Conservation (phyloP, 2,888 invertebrate species). For the Matsumyia berberina region DNA sequence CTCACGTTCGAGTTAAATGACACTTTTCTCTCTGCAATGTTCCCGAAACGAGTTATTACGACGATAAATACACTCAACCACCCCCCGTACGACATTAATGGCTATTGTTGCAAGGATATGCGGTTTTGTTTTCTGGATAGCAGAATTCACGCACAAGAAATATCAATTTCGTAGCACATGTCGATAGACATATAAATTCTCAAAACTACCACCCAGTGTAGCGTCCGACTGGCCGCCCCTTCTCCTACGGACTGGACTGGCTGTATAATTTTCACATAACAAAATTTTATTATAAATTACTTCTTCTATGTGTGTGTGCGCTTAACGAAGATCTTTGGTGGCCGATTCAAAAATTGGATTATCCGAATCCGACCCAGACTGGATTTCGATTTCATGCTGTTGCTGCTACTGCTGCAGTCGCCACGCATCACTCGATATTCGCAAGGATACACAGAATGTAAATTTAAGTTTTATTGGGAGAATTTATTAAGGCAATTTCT, state of each 20-base stretch:
- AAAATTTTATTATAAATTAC: conserved; percentile 64
- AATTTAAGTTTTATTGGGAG: conserved; percentile 71
- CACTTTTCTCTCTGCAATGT: conserved; percentile 11
- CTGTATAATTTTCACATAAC: conserved; percentile 75
- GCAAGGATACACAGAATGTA: conserved; percentile 61
- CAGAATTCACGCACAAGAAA: conserved; percentile 64
- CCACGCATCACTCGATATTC: conserved; percentile 27
- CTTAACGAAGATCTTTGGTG: conserved; percentile 13
- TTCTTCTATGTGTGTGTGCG: conserved; percentile 1
- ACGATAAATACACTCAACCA: conserved; percentile 61
- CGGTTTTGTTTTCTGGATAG: conserved; percentile 45
- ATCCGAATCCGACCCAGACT: conserved; percentile 34
- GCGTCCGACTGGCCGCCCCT: not conserved
- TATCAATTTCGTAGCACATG: conserved; percentile 72
- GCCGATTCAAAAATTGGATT: conserved; percentile 54
- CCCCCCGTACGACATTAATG: conserved; percentile 46
- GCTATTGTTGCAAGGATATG: conserved; percentile 54
- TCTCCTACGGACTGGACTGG: conserved; percentile 36
- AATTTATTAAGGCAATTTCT: conserved; percentile 70
- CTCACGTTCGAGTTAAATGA: conserved; percentile 26
- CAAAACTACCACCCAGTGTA: conserved; percentile 65
- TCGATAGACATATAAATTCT: conserved; percentile 74
- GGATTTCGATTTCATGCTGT: conserved; percentile 45
- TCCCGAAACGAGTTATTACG: conserved; percentile 42
- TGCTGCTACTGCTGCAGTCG: conserved; percentile 47